A percentile compares a stretch with the other conserved stretches of the same genome.
phyloP scores from a whole-genome alignment of 1,140 invertebrate species.

The Mya arenaria region DNA sequence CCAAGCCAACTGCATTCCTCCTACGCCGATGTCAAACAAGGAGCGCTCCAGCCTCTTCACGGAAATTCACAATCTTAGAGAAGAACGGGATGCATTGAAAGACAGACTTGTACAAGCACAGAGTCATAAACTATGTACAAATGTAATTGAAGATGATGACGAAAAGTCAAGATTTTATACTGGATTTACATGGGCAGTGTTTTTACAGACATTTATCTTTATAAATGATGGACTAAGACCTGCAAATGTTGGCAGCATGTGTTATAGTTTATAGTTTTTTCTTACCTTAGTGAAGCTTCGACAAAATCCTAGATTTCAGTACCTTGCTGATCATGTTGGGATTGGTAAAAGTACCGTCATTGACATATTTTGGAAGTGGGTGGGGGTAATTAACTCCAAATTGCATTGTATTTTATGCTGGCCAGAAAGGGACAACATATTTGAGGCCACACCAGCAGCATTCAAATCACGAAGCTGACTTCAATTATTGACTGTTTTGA shows the following conservation, averaged over 20 bases:
- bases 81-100: neutral
- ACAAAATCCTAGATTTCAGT: conserved; percentile 14
- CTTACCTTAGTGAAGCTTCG: conserved; percentile 54
- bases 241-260: neutral
- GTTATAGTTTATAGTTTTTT: conserved; percentile 49
- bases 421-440: conserved; percentile 45
- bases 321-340: neutral
- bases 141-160: conserved; percentile 1
- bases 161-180: neutral
- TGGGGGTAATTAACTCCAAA: conserved; percentile 43
- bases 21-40: neutral
- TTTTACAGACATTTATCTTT: conserved; percentile 6
- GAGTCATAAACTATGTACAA: neutral
- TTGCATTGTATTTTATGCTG: conserved; percentile 51
- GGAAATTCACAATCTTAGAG: neutral
- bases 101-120: neutral
- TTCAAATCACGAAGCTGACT: conserved; percentile 55
- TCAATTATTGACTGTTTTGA: conserved; percentile 66
- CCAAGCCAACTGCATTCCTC: too few relatives aligned
- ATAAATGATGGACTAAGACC: neutral
- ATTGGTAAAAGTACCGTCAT: conserved; percentile 44
- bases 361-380: conserved; percentile 57
- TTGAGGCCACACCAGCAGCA: conserved; percentile 22
- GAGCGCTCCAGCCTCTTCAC: neutral
- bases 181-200: neutral